These are phyloP conservation scores for Myrmecophaga tridactyla DNA, from an alignment of 2,113 vertebrate genomes.

Conservation along the genomic window DNA sequence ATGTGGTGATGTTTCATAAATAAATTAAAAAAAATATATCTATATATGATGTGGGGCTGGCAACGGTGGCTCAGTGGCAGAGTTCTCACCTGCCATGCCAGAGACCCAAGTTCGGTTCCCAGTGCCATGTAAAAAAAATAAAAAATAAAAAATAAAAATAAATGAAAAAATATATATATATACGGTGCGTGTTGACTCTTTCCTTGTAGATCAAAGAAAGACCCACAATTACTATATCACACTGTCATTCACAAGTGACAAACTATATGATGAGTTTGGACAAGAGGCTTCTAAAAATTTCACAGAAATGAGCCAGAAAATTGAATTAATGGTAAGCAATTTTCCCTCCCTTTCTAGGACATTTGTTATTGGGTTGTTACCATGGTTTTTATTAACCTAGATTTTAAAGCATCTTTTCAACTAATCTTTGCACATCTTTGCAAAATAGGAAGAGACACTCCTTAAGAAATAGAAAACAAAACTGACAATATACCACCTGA, in stretches of 20 bases:
- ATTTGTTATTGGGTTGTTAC: background rate
- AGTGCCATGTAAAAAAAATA: no score
- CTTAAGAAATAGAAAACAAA: background rate
- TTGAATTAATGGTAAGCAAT: constrained; percentile 72
- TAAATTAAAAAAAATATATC: no score
- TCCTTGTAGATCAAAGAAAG: constrained; percentile 64
- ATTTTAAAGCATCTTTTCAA: background rate
- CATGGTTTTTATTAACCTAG: background rate
- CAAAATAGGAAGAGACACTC: background rate
- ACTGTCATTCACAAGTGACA: constrained; percentile 70
- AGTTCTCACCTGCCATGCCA: no score
- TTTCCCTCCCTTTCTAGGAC: background rate
- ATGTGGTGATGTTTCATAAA: no score
- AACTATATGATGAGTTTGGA: constrained; percentile 67
- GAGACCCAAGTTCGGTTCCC: no score
- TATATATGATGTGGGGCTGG: no score
- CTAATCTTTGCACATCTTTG: background rate
- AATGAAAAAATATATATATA: no score
- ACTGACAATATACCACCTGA: background rate
- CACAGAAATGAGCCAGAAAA: constrained; percentile 75
- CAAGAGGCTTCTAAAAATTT: constrained; percentile 74
- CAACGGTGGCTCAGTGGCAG: no score
- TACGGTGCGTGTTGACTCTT: constrained; percentile 45
- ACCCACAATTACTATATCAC: constrained; percentile 73
- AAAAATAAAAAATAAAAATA: no score